These are phyloP conservation scores for Sitophilus oryzae DNA, from an alignment of 1,140 invertebrate genomes.

Conservation along the genomic window DNA sequence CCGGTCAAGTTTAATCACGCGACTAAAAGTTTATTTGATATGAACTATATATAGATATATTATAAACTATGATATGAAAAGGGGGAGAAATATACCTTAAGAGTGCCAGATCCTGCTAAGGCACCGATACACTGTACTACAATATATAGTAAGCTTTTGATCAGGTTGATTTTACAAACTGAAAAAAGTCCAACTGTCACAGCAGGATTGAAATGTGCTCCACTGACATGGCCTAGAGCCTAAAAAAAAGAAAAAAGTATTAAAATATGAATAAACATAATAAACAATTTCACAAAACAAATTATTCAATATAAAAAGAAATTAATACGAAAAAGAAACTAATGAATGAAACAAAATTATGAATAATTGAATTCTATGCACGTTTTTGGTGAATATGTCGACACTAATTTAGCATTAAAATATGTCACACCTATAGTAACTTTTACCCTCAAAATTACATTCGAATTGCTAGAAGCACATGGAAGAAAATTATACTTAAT, in stretches of 20 bases:
- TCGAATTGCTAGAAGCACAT: too few relatives aligned
- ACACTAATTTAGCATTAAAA: too few relatives aligned
- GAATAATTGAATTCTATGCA: too few relatives aligned
- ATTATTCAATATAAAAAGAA: not conserved
- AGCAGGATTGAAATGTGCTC: conserved; percentile 88
- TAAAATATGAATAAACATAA: not conserved
- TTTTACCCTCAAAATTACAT: too few relatives aligned
- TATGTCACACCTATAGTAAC: too few relatives aligned
- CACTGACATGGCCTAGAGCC: conserved; percentile 81
- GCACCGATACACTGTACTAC: conserved; percentile 79
- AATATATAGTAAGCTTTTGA: conserved; percentile 73
- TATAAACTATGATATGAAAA: not conserved
- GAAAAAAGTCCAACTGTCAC: conserved; percentile 75
- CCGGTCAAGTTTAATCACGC: too few relatives aligned
- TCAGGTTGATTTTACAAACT: conserved; percentile 69
- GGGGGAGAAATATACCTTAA: conserved; percentile 44
- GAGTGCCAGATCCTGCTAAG: conserved; percentile 70
- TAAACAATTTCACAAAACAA: not conserved
- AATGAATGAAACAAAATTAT: too few relatives aligned
- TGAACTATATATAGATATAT: too few relatives aligned
- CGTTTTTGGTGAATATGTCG: too few relatives aligned
- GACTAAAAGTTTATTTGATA: too few relatives aligned
- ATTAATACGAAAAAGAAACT: too few relatives aligned
- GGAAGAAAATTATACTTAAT: too few relatives aligned
- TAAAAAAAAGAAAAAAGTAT: conserved; percentile 40